These are phyloP conservation scores for Microcebus griseorufus DNA, from an alignment of 2,113 vertebrate species.

Conservation along the genomic window DNA sequence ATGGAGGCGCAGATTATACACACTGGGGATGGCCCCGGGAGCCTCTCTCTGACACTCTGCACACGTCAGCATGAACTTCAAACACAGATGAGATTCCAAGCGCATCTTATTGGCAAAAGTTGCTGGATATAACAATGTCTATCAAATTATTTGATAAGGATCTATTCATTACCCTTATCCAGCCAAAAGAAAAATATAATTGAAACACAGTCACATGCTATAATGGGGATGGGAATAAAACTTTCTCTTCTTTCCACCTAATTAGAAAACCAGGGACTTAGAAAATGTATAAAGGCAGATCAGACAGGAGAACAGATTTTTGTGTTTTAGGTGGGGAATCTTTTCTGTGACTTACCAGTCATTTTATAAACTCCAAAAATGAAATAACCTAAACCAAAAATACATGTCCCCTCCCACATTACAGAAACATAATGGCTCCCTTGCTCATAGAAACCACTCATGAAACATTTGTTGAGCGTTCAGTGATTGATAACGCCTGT, in stretches of 20 bases:
- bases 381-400: conserved; percentile 6
- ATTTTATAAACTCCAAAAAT: background rate
- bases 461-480: background rate
- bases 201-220: conserved; percentile 53
- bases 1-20: background rate
- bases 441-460: background rate
- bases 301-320: conserved; percentile 32
- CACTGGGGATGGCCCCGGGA: rapidly evolving
- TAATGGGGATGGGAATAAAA: conserved; percentile 48
- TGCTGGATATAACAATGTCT: conserved; percentile 38
- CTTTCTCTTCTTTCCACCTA: conserved; percentile 53
- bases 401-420: rapidly evolving
- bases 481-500: background rate
- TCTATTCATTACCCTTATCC: conserved; percentile 73
- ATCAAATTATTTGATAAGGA: conserved; percentile 75
- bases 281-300: conserved; percentile 21
- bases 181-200: conserved; percentile 66
- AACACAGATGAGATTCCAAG: background rate
- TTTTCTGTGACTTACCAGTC: background rate
- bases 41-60: background rate
- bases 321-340: background rate
- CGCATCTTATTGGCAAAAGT: conserved; percentile 11
- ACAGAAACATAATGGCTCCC: background rate
- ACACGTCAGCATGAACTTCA: background rate
- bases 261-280: conserved; percentile 67